These are phyloP conservation scores for Darevskia mixta DNA, from an alignment of 2,797 vertebrate genomes.

Conservation along the genomic window DNA sequence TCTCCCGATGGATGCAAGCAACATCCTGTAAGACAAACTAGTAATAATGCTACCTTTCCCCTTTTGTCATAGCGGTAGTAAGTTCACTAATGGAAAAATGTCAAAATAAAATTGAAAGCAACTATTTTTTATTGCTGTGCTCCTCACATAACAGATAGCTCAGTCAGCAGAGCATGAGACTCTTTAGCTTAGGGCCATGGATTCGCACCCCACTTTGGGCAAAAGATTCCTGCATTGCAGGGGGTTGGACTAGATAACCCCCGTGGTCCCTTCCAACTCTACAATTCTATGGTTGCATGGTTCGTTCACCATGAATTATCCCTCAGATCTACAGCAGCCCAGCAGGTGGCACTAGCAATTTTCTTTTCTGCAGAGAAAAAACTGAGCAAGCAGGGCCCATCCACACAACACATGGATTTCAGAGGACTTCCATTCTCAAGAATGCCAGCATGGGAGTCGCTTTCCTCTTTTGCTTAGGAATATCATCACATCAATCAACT, in stretches of 20 bases:
- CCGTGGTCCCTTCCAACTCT: no score
- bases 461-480: background rate
- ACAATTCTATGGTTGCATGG: no score
- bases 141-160: conserved; percentile 2
- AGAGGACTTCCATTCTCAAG: background rate
- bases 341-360: conserved; percentile 63
- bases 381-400: background rate
- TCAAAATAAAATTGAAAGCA: background rate
- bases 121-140: background rate
- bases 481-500: background rate
- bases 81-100: background rate
- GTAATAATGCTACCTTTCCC: background rate
- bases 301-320: background rate
- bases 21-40: background rate
- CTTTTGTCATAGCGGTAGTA: background rate
- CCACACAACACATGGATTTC: background rate
- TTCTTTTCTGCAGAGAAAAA: background rate
- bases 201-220: no score
- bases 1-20: background rate
- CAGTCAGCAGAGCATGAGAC: no score
- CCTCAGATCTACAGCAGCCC: background rate
- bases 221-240: no score
- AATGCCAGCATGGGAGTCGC: background rate
- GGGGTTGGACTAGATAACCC: no score
- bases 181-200: no score